phyloP scores from a whole-genome alignment of 1,140 invertebrate genomes.

The Drosophila simulans region DNA sequence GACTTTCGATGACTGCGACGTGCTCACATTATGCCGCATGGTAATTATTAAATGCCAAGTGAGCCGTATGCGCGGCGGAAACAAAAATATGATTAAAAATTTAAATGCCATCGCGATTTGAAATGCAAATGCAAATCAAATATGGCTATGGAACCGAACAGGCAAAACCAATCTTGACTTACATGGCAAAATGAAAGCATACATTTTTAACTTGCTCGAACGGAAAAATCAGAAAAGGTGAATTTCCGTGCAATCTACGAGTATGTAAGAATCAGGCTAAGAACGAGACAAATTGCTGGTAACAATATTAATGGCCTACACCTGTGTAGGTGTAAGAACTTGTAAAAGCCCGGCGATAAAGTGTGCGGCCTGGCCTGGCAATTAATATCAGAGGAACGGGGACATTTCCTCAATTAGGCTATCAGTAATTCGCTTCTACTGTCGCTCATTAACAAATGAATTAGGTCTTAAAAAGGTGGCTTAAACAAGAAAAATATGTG shows the following conservation, averaged over 20 bases:
- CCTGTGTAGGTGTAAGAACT: constrained; percentile 35
- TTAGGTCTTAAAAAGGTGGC: background rate
- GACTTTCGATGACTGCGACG: constrained; percentile 47
- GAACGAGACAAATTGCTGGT: constrained; percentile 58
- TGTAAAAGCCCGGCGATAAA: constrained; percentile 42
- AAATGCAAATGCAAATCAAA: constrained; percentile 54
- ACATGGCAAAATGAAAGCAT: constrained; percentile 38
- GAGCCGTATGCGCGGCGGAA: constrained; percentile 12
- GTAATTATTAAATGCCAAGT: constrained; percentile 58
- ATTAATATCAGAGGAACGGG: constrained; percentile 40
- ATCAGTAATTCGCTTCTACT: constrained; percentile 22
- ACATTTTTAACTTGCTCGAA: constrained; percentile 48
- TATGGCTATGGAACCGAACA: constrained; percentile 25
- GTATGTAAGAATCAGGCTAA: constrained; percentile 3
- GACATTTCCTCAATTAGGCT: constrained; percentile 34
- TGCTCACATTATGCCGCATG: constrained; percentile 39
- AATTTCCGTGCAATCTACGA: constrained; percentile 1
- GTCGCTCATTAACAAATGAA: constrained; percentile 12
- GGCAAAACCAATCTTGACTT: constrained; percentile 21
- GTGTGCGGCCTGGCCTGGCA: constrained; percentile 18
- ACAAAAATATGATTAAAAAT: constrained; percentile 52
- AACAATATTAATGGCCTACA: constrained; percentile 52
- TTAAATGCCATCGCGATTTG: constrained; percentile 47
- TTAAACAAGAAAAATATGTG: background rate
- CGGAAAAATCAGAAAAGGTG: constrained; percentile 16